A percentile compares a stretch with the other conserved stretches of the same genome.
These are phyloP conservation scores for Cyaniris semiargus DNA, from an alignment of 2,888 invertebrate species.

Conservation along the genomic window DNA sequence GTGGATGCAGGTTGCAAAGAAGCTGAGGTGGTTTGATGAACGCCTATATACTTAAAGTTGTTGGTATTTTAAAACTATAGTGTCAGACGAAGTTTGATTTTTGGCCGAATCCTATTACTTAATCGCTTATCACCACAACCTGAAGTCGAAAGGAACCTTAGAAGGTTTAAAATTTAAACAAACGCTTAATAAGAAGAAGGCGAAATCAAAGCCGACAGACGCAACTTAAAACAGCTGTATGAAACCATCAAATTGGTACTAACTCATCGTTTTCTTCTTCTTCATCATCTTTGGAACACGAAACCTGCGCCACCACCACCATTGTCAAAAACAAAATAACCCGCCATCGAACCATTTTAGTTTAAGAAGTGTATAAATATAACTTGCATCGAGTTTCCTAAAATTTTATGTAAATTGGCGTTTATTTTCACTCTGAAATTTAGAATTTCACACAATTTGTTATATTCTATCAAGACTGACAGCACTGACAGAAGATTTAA, in stretches of 20 bases:
- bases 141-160: too few relatives aligned
- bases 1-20: too few relatives aligned
- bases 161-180: too few relatives aligned
- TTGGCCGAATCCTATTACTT: too few relatives aligned
- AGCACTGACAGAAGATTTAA: not conserved
- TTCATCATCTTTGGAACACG: slow-evolving; percentile 54
- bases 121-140: too few relatives aligned
- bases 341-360: slow-evolving; percentile 70
- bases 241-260: slow-evolving; percentile 46
- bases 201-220: too few relatives aligned
- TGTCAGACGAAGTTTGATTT: too few relatives aligned
- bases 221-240: not conserved
- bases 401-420: slow-evolving; percentile 50
- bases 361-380: slow-evolving; percentile 46
- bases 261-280: slow-evolving; percentile 58
- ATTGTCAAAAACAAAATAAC: slow-evolving; percentile 59
- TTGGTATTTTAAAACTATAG: too few relatives aligned
- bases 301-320: slow-evolving; percentile 60
- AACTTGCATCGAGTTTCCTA: slow-evolving; percentile 49
- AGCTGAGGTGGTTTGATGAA: too few relatives aligned
- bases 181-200: too few relatives aligned
- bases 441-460: not conserved
- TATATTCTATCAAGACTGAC: not conserved
- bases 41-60: too few relatives aligned
- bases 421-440: not conserved